Percentiles rank a stretch among this genome's conserved stretches.
These are phyloP conservation scores for Epicauta chinensis DNA, from an alignment of 1,140 invertebrate species.

Conservation along the genomic window DNA sequence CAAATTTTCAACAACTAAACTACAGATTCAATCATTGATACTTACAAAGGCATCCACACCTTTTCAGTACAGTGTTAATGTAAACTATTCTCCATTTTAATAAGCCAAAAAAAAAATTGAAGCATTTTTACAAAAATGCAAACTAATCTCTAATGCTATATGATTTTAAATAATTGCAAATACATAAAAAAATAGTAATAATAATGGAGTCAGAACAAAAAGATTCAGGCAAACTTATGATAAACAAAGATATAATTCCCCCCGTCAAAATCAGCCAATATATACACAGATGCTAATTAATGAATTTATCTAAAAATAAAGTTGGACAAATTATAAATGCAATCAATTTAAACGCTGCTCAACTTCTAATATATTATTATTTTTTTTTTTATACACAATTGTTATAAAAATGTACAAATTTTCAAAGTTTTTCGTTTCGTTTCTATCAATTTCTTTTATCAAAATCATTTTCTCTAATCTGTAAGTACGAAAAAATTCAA, in stretches of 20 bases:
- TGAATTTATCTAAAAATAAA: background rate
- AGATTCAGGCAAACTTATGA: background rate
- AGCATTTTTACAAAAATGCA: background rate
- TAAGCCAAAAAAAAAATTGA: background rate
- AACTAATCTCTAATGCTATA: background rate
- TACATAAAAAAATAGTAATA: background rate
- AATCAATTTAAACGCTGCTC: no score
- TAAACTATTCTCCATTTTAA: conserved; percentile 4
- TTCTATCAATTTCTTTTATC: no score
- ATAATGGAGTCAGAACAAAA: background rate
- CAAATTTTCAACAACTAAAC: conserved; percentile 18
- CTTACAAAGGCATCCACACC: background rate
- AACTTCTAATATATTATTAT: no score
- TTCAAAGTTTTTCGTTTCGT: conserved; percentile 2
- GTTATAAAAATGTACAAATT: conserved; percentile 17
- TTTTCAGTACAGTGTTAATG: conserved; percentile 9
- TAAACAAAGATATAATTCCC: background rate
- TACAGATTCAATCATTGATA: conserved; percentile 11
- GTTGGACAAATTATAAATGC: background rate
- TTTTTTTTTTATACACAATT: conserved; percentile 17
- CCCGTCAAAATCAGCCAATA: background rate
- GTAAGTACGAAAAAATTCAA: conserved; percentile 6
- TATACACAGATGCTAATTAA: background rate
- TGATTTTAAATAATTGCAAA: background rate
- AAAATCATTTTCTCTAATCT: background rate